Evolutionary conservation across 2,797 vertebrate species (phyloP).

Genomic region (Loriculus beryllinus): DNA sequence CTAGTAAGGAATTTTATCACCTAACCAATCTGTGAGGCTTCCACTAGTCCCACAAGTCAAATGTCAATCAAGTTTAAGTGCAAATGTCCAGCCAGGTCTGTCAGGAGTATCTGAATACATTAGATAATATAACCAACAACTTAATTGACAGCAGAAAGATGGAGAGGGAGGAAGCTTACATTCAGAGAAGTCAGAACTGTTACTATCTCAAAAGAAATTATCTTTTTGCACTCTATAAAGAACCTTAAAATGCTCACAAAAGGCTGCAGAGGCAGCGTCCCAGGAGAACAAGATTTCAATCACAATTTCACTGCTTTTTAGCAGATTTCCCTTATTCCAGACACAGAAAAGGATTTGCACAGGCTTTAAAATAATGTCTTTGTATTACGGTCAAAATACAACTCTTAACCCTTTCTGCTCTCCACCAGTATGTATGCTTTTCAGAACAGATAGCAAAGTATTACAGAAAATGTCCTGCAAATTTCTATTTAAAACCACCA

Average conservation of each 20-base stretch:
- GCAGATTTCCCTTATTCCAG: not conserved
- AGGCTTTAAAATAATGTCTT: not conserved
- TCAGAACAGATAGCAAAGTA: not conserved
- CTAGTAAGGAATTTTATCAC: slow-evolving; percentile 18
- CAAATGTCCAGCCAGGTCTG: slow-evolving; percentile 9
- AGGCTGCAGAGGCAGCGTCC: not conserved
- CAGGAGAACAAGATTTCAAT: slow-evolving; percentile 1
- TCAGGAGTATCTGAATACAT: slow-evolving; percentile 6
- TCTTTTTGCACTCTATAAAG: not conserved
- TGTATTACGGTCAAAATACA: not conserved
- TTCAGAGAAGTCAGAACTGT: not conserved
- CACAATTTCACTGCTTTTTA: not conserved
- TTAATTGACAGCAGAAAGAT: not conserved
- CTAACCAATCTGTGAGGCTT: not conserved
- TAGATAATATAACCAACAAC: not conserved
- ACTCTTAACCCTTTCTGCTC: not conserved
- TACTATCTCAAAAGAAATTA: not conserved
- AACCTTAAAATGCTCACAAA: slow-evolving; percentile 8
- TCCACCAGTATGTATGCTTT: not conserved
- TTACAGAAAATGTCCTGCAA: not conserved
- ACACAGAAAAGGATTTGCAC: not conserved
- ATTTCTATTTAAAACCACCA: not conserved
- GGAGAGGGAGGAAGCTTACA: not conserved
- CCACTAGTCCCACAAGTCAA: not conserved
- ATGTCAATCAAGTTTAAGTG: slow-evolving; percentile 25